Evolutionary conservation across 2,888 invertebrate genomes (phyloP).

Genomic region (Cryptus armator): DNA sequence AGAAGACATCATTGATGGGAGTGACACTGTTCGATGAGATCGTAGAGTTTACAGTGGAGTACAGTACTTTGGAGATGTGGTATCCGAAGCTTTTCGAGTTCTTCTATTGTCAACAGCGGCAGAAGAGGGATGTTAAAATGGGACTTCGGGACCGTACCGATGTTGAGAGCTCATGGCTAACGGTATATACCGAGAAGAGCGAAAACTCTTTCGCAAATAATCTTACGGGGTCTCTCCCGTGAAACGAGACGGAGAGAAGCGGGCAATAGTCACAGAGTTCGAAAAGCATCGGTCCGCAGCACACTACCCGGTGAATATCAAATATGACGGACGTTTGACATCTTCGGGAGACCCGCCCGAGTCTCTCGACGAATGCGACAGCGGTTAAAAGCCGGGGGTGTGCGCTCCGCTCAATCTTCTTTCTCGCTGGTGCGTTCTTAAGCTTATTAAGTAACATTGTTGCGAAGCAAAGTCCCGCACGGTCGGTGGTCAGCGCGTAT

Average conservation of each 20-base stretch:
- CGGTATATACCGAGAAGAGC: constrained; percentile 73
- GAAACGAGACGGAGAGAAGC: constrained; percentile 24
- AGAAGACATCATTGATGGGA: constrained; percentile 48
- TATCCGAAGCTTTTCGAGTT: constrained; percentile 25
- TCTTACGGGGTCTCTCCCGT: constrained; percentile 70
- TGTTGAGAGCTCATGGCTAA: constrained; percentile 57
- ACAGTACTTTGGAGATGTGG: constrained; percentile 13
- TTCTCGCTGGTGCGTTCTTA: constrained; percentile 82
- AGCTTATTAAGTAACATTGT: constrained; percentile 85
- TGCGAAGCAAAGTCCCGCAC: constrained; percentile 75
- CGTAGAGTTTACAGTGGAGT: constrained; percentile 31
- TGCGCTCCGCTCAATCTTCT: constrained; percentile 74
- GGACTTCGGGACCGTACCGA: constrained; percentile 41
- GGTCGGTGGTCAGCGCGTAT: constrained; percentile 74
- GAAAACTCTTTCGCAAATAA: constrained; percentile 83
- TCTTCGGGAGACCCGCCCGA: constrained; percentile 73
- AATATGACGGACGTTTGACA: constrained; percentile 84
- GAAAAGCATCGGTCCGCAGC: constrained; percentile 62
- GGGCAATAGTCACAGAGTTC: background rate
- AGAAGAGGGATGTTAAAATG: constrained; percentile 72
- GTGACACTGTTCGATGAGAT: constrained; percentile 19
- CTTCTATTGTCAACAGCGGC: constrained; percentile 37
- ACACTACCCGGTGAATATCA: constrained; percentile 76
- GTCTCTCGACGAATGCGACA: constrained; percentile 57
- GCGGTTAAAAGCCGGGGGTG: constrained; percentile 31